phyloP scores from a whole-genome alignment of 2,797 vertebrate species.

The Fistularia commersonii region DNA sequence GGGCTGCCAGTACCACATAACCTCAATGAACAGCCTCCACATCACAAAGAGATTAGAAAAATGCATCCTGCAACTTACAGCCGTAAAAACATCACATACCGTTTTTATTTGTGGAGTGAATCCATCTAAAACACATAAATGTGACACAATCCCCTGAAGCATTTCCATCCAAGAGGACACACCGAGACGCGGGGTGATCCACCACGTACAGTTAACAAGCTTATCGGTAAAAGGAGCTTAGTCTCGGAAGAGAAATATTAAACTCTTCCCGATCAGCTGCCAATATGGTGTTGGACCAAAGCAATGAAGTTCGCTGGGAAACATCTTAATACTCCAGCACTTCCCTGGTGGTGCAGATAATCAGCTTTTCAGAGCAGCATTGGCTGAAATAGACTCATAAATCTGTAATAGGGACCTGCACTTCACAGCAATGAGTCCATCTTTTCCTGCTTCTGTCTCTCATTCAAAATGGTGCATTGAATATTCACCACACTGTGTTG shows the following conservation, averaged over 20 bases:
- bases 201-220: constrained; percentile 41
- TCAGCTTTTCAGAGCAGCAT: constrained; percentile 52
- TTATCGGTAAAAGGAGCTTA: constrained; percentile 45
- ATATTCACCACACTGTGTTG: constrained; percentile 28
- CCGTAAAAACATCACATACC: constrained; percentile 15
- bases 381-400: constrained; percentile 58
- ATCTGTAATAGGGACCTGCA: constrained; percentile 51
- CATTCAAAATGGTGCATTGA: constrained; percentile 33
- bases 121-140: constrained; percentile 16
- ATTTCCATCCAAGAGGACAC: constrained; percentile 16
- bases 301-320: constrained; percentile 44
- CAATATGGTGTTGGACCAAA: constrained; percentile 20
- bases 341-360: constrained; percentile 50
- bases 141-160: constrained; percentile 15
- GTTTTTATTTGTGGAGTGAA: constrained; percentile 9
- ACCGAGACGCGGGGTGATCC: constrained; percentile 14
- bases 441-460: constrained; percentile 14
- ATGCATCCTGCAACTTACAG: constrained; percentile 1
- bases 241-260: constrained; percentile 27
- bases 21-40: neutral
- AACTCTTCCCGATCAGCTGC: constrained; percentile 33
- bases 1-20: neutral
- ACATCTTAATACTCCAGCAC: constrained; percentile 29
- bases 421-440: constrained; percentile 18
- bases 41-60: constrained; percentile 2